Base-by-base conservation (phyloP, 2,888 invertebrate genomes). In the Plagodis dolabraria region DNA sequence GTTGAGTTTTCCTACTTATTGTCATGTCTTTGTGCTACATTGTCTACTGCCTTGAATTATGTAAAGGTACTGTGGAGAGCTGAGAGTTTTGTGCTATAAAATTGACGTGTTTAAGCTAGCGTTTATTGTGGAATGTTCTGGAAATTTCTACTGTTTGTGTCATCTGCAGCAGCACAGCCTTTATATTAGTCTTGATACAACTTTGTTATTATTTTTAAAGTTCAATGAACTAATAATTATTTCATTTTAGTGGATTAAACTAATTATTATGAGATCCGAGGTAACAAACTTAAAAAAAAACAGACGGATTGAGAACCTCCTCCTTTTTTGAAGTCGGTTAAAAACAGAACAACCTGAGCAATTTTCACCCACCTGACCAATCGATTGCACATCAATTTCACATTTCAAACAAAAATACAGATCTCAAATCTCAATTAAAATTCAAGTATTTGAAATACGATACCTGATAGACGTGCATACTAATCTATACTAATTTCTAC, bases 1-100 rank as follows among this genome's bases (percentile, higher is more conserved):
- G 50, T 51, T 33, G 38, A 42, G 33, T 36, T 64, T 67, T 64
- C 65, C 62, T 60, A 48, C 53, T 45, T 53, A 61, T 63, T 63
- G 59, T 48, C 47, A 53, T 42, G 53, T 43, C 57, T 56, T 53
- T 53, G 44, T 52, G 55, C 44, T 60, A 55, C 60, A 44, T 60
- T 60, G 60, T 60, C 55, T 60, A 48, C 36, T 43, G 47, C 11
- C 44, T 42, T 53, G 42, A 54, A 42, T 60, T 55, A 55, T 55
- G 55, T 40, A 55, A 55, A 45, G 40, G 43, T 34, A 10, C 46
- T 51, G 12, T 50, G 51, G 47, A 57, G 47, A 57, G 45, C 38
- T 38, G 34, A 10, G 40, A 40, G 8, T 40, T 40, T 40, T 10
- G 10, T 40, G 40, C 40, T 40, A 40, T 40, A 40, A 40, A 40